A percentile compares a stretch with the other conserved stretches of the same genome.
These are phyloP conservation scores for Aegotheles bennettii DNA, from an alignment of 2,113 vertebrate species.

Conservation along the genomic window DNA sequence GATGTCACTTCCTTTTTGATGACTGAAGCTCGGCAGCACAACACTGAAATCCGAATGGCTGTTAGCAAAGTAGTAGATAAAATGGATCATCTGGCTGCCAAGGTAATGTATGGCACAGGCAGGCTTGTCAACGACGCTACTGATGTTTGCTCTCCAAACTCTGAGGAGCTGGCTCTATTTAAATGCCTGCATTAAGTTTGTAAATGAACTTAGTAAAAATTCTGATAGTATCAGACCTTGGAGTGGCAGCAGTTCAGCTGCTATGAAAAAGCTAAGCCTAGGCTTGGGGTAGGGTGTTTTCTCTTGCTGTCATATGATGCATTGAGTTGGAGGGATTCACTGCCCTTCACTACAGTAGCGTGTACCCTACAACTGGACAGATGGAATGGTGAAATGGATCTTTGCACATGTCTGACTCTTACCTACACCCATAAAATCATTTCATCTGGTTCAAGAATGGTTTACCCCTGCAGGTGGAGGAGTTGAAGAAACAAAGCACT, in stretches of 20 bases:
- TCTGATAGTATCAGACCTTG: not conserved
- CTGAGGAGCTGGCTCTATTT: not conserved
- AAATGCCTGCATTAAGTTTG: not conserved
- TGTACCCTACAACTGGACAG: not conserved
- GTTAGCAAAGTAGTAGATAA: constrained; percentile 92
- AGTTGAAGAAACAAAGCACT: constrained; percentile 80
- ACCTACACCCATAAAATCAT: not conserved
- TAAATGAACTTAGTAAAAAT: not conserved
- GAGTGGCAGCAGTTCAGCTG: not conserved
- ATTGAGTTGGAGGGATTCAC: not conserved
- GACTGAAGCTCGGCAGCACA: constrained; percentile 95
- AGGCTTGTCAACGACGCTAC: too few relatives aligned
- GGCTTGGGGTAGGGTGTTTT: not conserved
- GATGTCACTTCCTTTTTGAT: constrained; percentile 93
- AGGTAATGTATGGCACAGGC: constrained; percentile 69
- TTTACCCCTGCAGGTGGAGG: constrained; percentile 79
- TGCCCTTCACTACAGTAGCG: not conserved
- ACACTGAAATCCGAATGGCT: constrained; percentile 90
- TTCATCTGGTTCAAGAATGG: not conserved
- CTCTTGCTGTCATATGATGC: accelerated
- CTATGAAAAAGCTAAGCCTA: not conserved
- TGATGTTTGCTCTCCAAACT: not conserved
- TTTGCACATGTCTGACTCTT: not conserved
- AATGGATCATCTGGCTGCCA: constrained; percentile 87
- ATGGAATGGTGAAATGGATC: not conserved